Percentiles rank a stretch among this genome's conserved stretches.
Conservation (phyloP, 2,888 invertebrate species). For the Oligia strigilis region DNA sequence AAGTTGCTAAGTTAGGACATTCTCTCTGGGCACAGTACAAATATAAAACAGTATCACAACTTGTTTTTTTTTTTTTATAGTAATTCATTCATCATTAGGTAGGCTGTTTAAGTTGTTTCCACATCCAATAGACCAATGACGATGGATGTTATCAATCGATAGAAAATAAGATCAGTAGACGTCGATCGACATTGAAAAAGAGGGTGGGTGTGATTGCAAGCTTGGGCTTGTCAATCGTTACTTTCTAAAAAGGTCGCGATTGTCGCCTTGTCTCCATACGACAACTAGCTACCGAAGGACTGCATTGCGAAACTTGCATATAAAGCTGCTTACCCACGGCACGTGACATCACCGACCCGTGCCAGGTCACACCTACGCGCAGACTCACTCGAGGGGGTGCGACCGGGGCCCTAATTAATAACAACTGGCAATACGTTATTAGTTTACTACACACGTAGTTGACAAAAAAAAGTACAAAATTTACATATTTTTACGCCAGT, state of each 20-base stretch:
- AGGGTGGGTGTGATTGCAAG: background rate
- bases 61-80: background rate
- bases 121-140: background rate
- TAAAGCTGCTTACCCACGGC: background rate
- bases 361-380: background rate
- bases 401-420: background rate
- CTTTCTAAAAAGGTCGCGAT: background rate
- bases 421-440: background rate
- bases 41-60: conserved; percentile 30
- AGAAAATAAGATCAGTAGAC: background rate
- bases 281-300: background rate
- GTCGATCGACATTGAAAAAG: background rate
- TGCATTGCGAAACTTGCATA: background rate
- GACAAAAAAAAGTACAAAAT: background rate
- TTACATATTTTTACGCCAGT: background rate
- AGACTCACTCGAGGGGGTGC: background rate
- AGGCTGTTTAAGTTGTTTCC: background rate
- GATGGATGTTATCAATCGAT: background rate
- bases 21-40: conserved; percentile 57
- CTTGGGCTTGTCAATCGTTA: background rate
- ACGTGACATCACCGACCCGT: background rate
- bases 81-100: background rate
- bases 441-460: background rate
- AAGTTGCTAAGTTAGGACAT: conserved; percentile 66
- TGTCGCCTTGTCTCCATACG: background rate